Evolutionary conservation across 2,888 invertebrate genomes (phyloP), one percentile per base, ranked within the genome.

Genomic region (Chaetoderma sp.): DNA sequence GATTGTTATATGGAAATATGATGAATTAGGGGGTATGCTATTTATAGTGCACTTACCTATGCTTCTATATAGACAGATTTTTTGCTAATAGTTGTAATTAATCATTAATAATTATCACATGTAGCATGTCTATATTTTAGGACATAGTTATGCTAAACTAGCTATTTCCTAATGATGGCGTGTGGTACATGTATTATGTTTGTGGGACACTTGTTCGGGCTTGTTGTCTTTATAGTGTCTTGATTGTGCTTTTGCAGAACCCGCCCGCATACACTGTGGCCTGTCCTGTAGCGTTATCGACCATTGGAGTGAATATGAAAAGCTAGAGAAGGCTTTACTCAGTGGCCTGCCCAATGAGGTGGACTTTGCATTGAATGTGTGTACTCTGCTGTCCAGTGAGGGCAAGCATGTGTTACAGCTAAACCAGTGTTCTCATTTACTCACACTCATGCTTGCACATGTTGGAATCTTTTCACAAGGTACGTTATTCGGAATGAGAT

Each of bases 291-390:
- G 91, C 77, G 84, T 92, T 55, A 90, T 78, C 21, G 74, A 75
- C 33, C n/a, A n/a, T n/a, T 68, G 77, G 47, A 82, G 80, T 1
- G 94, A 94, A 80, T 95, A 94, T 84, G 93, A 94, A 77, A 92
- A 95, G 68, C 88, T 99, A 65, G 91, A 94, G n/a, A 89, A 96
- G 60, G 96, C 98, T 0, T 89, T 99, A 42, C 88, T 96, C 59
- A 95, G 95, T n/a, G 97, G 98, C 1, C 90, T 99, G 85, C 98
- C 98, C 5, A 99, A 99, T 87, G 98, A 99, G 86, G 96, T 98
- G 85, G 98, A 98, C 88, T 96, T 98, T 86, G 97, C 97, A 28
- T 93, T 99, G 79, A 98, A 98, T 87, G 95, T 98, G 2, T 97
- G 97, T 86, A 96, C 96, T 0, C 89, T 99, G 65, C 90, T 99